A percentile compares a stretch with the other conserved stretches of the same genome.
Conservation (phyloP, 2,797 vertebrate species). For the Pogoniulus pusillus region DNA sequence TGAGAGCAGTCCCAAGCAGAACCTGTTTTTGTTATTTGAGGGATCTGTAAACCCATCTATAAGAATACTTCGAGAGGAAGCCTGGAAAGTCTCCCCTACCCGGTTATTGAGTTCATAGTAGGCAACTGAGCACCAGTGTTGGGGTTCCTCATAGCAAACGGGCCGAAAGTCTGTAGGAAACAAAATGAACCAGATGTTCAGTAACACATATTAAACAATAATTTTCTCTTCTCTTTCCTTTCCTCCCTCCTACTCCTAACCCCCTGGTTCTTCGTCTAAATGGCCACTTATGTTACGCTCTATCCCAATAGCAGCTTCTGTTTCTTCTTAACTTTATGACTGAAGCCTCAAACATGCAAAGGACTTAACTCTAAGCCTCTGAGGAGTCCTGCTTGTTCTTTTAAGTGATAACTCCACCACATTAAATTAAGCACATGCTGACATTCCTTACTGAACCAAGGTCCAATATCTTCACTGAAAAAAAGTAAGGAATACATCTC, state of each 20-base stretch:
- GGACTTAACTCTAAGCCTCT: conserved; percentile 3
- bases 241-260: background rate
- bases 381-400: conserved; percentile 7
- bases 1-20: conserved; percentile 95
- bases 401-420: background rate
- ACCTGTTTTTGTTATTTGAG: conserved; percentile 95
- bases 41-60: conserved; percentile 98
- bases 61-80: conserved; percentile 90
- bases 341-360: background rate
- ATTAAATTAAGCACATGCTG: conserved; percentile 25
- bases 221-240: background rate
- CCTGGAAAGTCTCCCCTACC: conserved; percentile 95
- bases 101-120: conserved; percentile 98
- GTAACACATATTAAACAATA: background rate
- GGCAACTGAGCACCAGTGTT: conserved; percentile 96
- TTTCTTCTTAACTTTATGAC: conserved; percentile 25
- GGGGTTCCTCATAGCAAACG: conserved; percentile 95
- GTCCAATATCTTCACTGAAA: background rate
- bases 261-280: background rate
- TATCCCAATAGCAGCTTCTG: background rate
- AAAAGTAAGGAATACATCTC: conserved; percentile 33
- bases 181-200: background rate
- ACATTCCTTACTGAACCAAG: background rate
- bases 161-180: conserved; percentile 86
- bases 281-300: background rate